Evolutionary conservation across 2,888 invertebrate genomes (phyloP), one percentile per base, ranked within the genome.

Genomic region (Limnephilus auricula): DNA sequence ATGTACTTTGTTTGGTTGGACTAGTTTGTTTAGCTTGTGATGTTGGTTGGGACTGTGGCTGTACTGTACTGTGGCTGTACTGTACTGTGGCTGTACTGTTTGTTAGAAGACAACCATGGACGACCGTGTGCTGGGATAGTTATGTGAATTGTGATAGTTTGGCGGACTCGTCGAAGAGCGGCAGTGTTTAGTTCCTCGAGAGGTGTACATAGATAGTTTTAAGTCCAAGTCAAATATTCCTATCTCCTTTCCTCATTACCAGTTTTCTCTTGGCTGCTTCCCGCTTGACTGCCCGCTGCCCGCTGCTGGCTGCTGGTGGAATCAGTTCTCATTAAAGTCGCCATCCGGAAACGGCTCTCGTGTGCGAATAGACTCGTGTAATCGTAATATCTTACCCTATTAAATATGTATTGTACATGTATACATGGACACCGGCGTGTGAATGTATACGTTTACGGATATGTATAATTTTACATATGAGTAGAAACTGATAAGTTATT

Each of bases 401-500:
- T 89, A 88, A 89, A 83, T 82, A 88, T 91, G 89, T 85, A 90
- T 90, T 90, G 87, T 90, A 87, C 34, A 80, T 80, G 82, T 86
- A 85, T 50, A 90, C 84, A 79, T 45, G 50, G 45, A 80, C 89
- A 65, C 90, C 37, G 31, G 78, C 79, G 89, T 89, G 65, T 90
- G 79, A 79, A 78, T 90, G 45, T 79, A 79, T 91, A 79, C 45
- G 78, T 94, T 93, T 94, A 94, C 94, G 94, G 94, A 94, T 94
- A 94, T 93, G 94, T 93, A 94, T 93, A 93, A 65, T 93, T 93
- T 93, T 93, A 93, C 93, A 94, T 94, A 94, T 93, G 94, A 93
- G 95, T 95, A 95, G 95, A 95, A 94, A 94, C 95, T 94, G 93
- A 94, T 95, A 95, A 96, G 96, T 96, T 96, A 96, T 96, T 96